Conservation (phyloP, 2,888 invertebrate species). For the Hedya salicella region DNA sequence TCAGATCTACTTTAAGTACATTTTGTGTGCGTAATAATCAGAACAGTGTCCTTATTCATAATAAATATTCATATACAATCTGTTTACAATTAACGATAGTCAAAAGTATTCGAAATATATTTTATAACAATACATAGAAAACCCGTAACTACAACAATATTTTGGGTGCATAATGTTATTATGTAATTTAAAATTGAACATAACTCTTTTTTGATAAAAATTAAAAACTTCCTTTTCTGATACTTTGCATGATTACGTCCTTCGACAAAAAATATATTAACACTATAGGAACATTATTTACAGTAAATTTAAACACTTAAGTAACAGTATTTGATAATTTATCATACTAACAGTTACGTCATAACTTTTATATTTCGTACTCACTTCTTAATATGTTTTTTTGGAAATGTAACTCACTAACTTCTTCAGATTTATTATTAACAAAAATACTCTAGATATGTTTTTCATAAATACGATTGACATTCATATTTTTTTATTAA, state of each 20-base stretch:
- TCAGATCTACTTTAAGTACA: conserved; percentile 46
- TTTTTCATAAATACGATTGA: background rate
- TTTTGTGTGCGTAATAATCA: conserved; percentile 17
- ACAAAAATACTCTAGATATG: background rate
- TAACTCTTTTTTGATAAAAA: too few species aligned
- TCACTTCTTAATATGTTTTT: conserved; percentile 50
- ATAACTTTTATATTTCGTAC: conserved; percentile 42
- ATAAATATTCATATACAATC: conserved; percentile 30
- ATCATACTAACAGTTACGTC: conserved; percentile 69
- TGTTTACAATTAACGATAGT: conserved; percentile 9
- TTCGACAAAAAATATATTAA: conserved; percentile 14
- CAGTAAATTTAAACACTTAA: conserved; percentile 36
- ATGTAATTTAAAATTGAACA: too few species aligned
- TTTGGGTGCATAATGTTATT: too few species aligned
- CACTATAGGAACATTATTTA: conserved; percentile 36
- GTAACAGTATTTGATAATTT: conserved; percentile 51
- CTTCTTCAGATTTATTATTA: background rate
- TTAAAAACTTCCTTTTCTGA: background rate
- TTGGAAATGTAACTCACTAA: conserved; percentile 18
- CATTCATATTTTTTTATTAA: background rate
- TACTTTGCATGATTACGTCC: conserved; percentile 2
- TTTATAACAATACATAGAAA: too few species aligned
- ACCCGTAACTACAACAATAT: too few species aligned
- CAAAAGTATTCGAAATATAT: conserved; percentile 4
- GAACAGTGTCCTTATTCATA: conserved; percentile 40